Base-by-base conservation (phyloP, 2,797 vertebrate species). In the Eulemur rubriventer region DNA sequence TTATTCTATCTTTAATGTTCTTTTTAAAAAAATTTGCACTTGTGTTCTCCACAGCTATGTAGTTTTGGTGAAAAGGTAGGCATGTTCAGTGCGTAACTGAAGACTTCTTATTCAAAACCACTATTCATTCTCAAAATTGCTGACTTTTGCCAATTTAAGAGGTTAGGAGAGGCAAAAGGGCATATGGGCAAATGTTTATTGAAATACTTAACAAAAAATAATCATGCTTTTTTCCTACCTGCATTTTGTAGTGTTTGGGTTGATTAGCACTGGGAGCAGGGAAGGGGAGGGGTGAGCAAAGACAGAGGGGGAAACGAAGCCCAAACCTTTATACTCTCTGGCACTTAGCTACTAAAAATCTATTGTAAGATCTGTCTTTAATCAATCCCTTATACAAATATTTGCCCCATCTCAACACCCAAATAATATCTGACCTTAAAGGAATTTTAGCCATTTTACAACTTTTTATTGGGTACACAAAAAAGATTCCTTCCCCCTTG, bases 51-150 rank as follows among this genome's bases (percentile, higher is more conserved):
- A 33, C 48, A 63, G n/a, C 35, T 93, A 0, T 80, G 24, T 33
- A 63, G 4, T 69, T 90, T 92, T 96, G 50, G 24, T 72, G n/a
- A 57, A 75, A 96, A 59, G 46, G 10, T 26, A 67, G 52, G 3
- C 30, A 8, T 61, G 22, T 87, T 10, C 72, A 67, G 35, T 55
- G 0, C 16, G 30, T 80, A 76, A 20, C 65, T 76, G 26, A 91
- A 5, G 79, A 75, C 16, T 59, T 70, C 10, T 57, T 82, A 48
- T 63, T 93, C n/a, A 89, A 4, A 73, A 50, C 79, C n/a, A n/a
- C 43, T 86, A 50, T 89, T 95, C 26, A 57, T 73, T 93, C 33
- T 92, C 55, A 92, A 82, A 78, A 72, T 79, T 33, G 73, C 13
- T 30, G 43, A 81, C 20, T 92, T 80, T 41, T 55, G 30, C 59